Base-by-base conservation (phyloP, 2,888 invertebrate species). In the Onchidella celtica region DNA sequence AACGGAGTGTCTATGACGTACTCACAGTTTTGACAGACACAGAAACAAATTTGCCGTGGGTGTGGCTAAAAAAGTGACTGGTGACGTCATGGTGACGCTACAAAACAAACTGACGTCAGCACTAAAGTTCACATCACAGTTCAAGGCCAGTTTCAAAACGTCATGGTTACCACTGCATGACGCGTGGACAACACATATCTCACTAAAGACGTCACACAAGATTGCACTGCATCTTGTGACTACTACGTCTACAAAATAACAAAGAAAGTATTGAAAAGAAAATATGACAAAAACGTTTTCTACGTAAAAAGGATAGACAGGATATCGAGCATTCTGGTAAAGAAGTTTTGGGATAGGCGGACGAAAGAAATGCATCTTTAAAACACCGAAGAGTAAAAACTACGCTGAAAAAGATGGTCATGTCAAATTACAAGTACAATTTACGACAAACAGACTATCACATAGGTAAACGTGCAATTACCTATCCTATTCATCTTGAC, bases 401-500 rank as follows among this genome's bases (percentile, higher is more conserved):
- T 47, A 47, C 47, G 17, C 17, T 47, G 47, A 11, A n/a, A n/a
- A n/a, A n/a, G n/a, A n/a, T n/a, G n/a, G n/a, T n/a, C n/a, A n/a
- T n/a, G n/a, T n/a, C n/a, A n/a, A n/a, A n/a, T n/a, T n/a, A n/a
- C n/a, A n/a, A n/a, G n/a, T n/a, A n/a, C n/a, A n/a, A n/a, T n/a
- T n/a, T n/a, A n/a, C n/a, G n/a, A n/a, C n/a, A n/a, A 73, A 47
- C 34, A 32, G 57, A 3, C n/a, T 57, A 57, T 3, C 11, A 47
- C 47, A 65, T 29, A 72, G 27, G 14, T n/a, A 55, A 34, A 70
- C 79, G 65, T 79, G 72, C 79, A 55, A 21, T 81, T 84, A 83
- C 82, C 84, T 81, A 83, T 82, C 66, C 84, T 75, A 59, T 75
- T 82, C 75, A 83, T 88, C 85, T 92, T 92, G 70, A 87, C 87